Evolutionary conservation across 2,888 invertebrate genomes (phyloP).

Genomic region (Neoitamus cyanurus): DNA sequence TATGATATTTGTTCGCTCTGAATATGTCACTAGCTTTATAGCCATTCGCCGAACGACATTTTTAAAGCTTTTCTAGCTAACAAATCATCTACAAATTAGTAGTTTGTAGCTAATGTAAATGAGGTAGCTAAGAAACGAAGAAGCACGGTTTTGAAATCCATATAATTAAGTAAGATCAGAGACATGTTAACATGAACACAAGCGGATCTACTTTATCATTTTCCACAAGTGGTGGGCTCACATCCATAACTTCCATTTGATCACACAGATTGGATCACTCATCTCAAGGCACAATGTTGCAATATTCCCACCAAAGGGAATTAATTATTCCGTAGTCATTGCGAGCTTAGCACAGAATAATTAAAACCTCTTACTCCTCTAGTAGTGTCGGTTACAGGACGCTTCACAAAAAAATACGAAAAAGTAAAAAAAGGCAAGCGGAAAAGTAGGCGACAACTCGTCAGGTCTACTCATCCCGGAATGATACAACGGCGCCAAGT

Average conservation of each 20-base stretch:
- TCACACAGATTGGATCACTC: background rate
- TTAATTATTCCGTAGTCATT: background rate
- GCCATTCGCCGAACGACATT: background rate
- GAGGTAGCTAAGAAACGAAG: background rate
- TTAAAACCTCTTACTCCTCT: background rate
- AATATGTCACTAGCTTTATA: background rate
- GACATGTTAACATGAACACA: background rate
- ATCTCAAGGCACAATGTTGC: background rate
- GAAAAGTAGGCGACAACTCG: constrained; percentile 51
- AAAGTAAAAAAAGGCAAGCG: background rate
- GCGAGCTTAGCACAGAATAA: background rate
- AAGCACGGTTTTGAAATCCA: background rate
- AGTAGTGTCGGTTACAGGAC: background rate
- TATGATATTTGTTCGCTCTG: background rate
- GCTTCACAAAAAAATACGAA: background rate
- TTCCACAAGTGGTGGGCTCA: no score
- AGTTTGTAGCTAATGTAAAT: background rate
- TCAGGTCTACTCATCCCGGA: constrained; percentile 7
- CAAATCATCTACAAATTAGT: background rate
- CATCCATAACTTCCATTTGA: background rate
- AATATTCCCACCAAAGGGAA: background rate
- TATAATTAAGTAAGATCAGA: background rate
- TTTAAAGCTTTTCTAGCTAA: background rate
- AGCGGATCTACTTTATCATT: background rate
- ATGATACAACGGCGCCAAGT: constrained; percentile 47